A percentile compares a stretch with the other conserved stretches of the same genome.
phyloP scores from a whole-genome alignment of 2,888 invertebrate species.

The Selenia dentaria region DNA sequence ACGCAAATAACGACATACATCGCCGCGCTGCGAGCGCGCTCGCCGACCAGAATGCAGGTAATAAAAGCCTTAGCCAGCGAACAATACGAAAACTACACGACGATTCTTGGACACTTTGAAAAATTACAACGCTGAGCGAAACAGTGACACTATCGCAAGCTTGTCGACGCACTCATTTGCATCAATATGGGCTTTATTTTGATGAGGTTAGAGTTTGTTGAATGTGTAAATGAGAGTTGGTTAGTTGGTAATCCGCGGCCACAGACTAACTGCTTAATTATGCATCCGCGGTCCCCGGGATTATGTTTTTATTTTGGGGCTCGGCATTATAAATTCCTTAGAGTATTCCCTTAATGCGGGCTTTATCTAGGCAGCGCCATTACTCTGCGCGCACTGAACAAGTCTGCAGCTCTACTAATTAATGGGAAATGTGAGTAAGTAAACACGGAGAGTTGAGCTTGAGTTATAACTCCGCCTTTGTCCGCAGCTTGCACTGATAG shows the following conservation, averaged over 20 bases:
- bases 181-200: slow-evolving; percentile 5
- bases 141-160: slow-evolving; percentile 27
- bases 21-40: slow-evolving; percentile 15
- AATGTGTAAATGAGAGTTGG: slow-evolving; percentile 21
- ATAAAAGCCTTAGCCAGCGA: slow-evolving; percentile 18
- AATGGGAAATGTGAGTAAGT: slow-evolving; percentile 18
- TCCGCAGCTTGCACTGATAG: too few relatives aligned
- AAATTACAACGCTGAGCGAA: slow-evolving; percentile 28
- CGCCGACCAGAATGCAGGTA: slow-evolving; percentile 13
- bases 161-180: background rate
- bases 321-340: slow-evolving; percentile 65
- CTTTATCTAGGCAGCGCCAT: slow-evolving; percentile 44
- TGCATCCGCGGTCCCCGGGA: slow-evolving; percentile 58
- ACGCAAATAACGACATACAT: slow-evolving; percentile 25
- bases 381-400: slow-evolving; percentile 17
- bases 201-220: slow-evolving; percentile 2
- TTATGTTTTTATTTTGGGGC: slow-evolving; percentile 69
- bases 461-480: background rate
- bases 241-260: slow-evolving; percentile 53
- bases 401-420: slow-evolving; percentile 15
- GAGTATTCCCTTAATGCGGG: slow-evolving; percentile 58
- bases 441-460: background rate
- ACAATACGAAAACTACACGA: slow-evolving; percentile 24
- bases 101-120: slow-evolving; percentile 20
- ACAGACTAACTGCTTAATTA: slow-evolving; percentile 70